Evolutionary conservation across 2,797 vertebrate genomes (phyloP).

Genomic region (Gorsachius magnificus): DNA sequence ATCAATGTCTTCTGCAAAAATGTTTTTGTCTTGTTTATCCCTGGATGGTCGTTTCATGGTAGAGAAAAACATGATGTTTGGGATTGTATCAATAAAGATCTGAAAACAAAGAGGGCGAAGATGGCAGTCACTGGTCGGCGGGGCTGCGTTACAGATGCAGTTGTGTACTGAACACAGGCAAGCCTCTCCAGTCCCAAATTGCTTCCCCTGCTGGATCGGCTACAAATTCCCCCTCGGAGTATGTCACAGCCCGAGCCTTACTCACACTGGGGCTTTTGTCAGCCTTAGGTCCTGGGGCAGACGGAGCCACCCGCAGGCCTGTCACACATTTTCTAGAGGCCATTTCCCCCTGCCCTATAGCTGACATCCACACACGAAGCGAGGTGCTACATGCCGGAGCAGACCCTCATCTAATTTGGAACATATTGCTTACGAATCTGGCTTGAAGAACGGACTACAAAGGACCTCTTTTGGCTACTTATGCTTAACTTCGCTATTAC

Average conservation of each 20-base stretch:
- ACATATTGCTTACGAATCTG: not conserved
- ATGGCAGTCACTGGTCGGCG: not conserved
- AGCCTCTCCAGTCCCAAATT: not conserved
- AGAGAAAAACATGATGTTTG: conserved; percentile 94
- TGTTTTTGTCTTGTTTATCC: conserved; percentile 83
- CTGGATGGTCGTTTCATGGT: conserved; percentile 92
- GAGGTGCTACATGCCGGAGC: rapidly evolving
- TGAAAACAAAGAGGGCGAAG: conserved; percentile 59
- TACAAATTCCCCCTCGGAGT: not conserved
- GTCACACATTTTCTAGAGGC: not conserved
- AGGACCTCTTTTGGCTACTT: not conserved
- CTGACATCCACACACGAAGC: rapidly evolving
- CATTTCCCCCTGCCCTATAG: not conserved
- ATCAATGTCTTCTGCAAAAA: conserved; percentile 89
- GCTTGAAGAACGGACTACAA: not conserved
- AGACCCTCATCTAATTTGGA: not conserved
- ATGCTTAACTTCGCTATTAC: not conserved
- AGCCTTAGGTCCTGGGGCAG: not conserved
- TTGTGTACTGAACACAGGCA: not conserved
- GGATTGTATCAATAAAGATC: conserved; percentile 93
- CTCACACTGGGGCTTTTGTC: not conserved
- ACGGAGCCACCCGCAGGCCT: not conserved
- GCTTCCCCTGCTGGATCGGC: not conserved
- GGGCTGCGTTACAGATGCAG: not conserved
- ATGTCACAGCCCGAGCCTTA: not conserved